Base-by-base conservation (phyloP, 2,888 invertebrate genomes). In the Sinopyrophorus schimmeli region DNA sequence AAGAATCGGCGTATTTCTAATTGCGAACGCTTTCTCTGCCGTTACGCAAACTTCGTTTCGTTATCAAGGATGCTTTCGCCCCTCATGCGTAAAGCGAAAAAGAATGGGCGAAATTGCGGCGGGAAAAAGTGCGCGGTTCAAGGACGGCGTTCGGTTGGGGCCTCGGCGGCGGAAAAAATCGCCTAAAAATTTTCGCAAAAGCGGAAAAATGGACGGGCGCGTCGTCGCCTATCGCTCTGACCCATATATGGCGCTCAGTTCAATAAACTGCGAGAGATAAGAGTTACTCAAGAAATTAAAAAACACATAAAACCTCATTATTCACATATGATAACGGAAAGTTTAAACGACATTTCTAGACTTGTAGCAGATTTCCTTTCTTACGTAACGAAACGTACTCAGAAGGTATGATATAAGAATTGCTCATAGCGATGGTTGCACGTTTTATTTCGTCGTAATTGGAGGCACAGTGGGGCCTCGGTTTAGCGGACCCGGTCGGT, bases 221-320 rank as follows among this genome's bases (percentile, higher is more conserved):
- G n/a, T n/a, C n/a, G n/a, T 26, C 21, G 11, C 18, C 27, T 61
- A 61, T 61, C 61, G 56, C 46, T 57, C 54, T 62, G 63, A 62
- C 63, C 62, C 50, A 62, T 55, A 61, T 63, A 59, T 59, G 51
- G 52, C 35, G 37, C 34, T 37, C 57, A 58, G 65, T 65, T 65
- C 65, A 65, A 64, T 62, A 65, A 65, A 63, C 65, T 62, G 53
- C 40, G 49, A 54, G 52, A 57, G 65, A 65, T 65, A 65, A 62
- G 58, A 57, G 39, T 53, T 50, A 49, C 53, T 47, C 48, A 61
- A 63, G 57, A 59, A 55, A 60, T 55, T 60, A 53, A 54, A 43
- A 48, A 42, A 48, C 27, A 49, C 38, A 32, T 39, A 34, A 44
- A 49, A 43, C 43, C 43, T 49, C 43, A 44, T 44, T 49, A 47